Evolutionary conservation across 2,797 vertebrate species (phyloP).

Genomic region (Aeoliscus strigatus): DNA sequence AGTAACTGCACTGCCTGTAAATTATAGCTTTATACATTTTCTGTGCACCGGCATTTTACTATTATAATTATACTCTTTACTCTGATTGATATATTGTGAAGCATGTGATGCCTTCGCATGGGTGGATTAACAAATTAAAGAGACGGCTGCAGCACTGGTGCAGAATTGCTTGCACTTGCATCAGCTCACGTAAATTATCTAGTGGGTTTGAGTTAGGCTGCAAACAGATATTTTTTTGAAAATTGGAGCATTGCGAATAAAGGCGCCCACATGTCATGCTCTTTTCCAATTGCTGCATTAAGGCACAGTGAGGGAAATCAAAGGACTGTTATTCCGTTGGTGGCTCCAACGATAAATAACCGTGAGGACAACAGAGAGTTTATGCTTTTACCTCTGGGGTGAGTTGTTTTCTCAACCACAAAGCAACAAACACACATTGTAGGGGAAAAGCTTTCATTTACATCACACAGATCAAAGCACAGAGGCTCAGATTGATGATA

Average conservation of each 20-base stretch:
- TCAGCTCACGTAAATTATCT: slow-evolving; percentile 20
- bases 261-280: neutral
- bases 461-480: slow-evolving; percentile 1
- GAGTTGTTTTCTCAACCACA: slow-evolving; percentile 1
- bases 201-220: slow-evolving; percentile 1
- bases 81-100: slow-evolving; percentile 15
- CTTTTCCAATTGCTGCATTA: neutral
- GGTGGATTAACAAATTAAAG: slow-evolving; percentile 24
- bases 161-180: slow-evolving; percentile 19
- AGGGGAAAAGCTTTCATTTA: neutral
- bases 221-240: neutral
- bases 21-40: slow-evolving; percentile 17
- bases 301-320: neutral
- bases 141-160: slow-evolving; percentile 2
- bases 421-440: slow-evolving; percentile 1
- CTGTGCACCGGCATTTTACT: slow-evolving; percentile 11
- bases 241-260: neutral
- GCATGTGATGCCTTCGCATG: slow-evolving; percentile 13
- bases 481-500: slow-evolving; percentile 1
- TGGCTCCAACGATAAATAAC: slow-evolving; percentile 7
- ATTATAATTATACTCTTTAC: slow-evolving; percentile 30
- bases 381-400: too few relatives aligned
- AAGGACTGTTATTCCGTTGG: neutral
- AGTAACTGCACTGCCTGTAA: slow-evolving; percentile 28
- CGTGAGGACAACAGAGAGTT: neutral